Evolutionary conservation across 1,140 invertebrate genomes (phyloP).

Genomic region (Dufourea novaeangliae): DNA sequence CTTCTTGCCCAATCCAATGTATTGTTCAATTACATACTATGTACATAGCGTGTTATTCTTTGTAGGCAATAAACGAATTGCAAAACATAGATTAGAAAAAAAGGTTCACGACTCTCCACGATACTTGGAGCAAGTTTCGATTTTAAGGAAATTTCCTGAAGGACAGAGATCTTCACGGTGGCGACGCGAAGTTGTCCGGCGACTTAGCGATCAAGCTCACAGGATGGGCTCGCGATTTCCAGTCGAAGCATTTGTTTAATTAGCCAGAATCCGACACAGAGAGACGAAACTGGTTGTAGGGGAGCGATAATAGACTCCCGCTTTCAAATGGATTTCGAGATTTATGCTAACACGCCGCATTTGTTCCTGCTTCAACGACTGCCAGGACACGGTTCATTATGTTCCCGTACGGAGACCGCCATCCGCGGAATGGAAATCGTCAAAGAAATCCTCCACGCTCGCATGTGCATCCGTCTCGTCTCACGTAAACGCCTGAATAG

Average conservation of each 20-base stretch:
- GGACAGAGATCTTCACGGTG: neutral
- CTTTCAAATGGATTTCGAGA: slow-evolving; percentile 81
- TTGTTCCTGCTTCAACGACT: slow-evolving; percentile 68
- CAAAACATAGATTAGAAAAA: neutral
- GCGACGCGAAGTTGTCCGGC: slow-evolving; percentile 12
- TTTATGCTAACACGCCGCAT: slow-evolving; percentile 81
- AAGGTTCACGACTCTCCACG: neutral
- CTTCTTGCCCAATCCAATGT: too few species aligned
- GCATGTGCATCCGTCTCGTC: slow-evolving; percentile 37
- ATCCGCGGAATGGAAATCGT: slow-evolving; percentile 48
- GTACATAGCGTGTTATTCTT: too few species aligned
- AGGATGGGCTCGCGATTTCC: slow-evolving; percentile 68
- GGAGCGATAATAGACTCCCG: slow-evolving; percentile 78
- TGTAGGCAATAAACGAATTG: neutral
- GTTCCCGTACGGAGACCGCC: slow-evolving; percentile 33
- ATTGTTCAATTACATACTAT: too few species aligned
- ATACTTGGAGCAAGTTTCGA: neutral
- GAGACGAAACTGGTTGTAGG: slow-evolving; percentile 64
- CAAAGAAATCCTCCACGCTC: slow-evolving; percentile 47
- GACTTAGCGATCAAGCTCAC: slow-evolving; percentile 70
- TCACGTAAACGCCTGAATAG: slow-evolving; percentile 33
- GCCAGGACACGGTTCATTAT: slow-evolving; percentile 49
- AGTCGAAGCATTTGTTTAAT: slow-evolving; percentile 78
- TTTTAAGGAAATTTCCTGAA: neutral
- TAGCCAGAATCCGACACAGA: slow-evolving; percentile 66